Evolutionary conservation across 2,888 invertebrate species (phyloP), one percentile per base, ranked within the genome.

Genomic region (Xylota sylvarum): DNA sequence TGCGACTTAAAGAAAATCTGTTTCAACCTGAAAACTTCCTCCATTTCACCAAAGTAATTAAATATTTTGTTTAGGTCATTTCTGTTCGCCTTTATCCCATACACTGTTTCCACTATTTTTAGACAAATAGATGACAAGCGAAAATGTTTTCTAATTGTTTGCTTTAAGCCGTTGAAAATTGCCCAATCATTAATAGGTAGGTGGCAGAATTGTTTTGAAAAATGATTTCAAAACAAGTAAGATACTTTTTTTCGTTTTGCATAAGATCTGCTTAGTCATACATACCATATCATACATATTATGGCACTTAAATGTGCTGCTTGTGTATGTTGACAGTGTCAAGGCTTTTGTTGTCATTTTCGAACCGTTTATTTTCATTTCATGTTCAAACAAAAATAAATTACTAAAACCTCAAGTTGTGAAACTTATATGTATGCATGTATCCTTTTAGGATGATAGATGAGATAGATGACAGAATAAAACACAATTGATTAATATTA

Each of bases 301-400:
- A 1, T 4, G n/a, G 50, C 30, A 43, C 10, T 43, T 69, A n/a
- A 37, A 67, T 23, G 35, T 37, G 23, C 14, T 12, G 30, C 30
- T 43, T 2, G n/a, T 43, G 30, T 17, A 6, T 56, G 69, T 14
- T 56, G 40, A 14, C 43, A 69, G 17, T 55, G 40, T 67, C 52
- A 67, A 67, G 67, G 67, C 12, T 32, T 48, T 35, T 65, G 27
- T 52, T 67, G 14, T 67, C 52, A 55, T 14, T 6, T 9, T 10
- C 37, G 4, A 23, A 5, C 14, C n/a, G n/a, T 52, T 67, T 48
- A 32, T 23, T 67, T 37, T 50, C 23, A 23, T 37, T 52, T 37
- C 23, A 37, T n/a, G 14, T 37, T 27, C 5, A 52, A 52, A 46
- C 14, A 62, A 27, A 62, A 43, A 62, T 43, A 40, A 19, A 10